Evolutionary conservation across 2,113 vertebrate genomes (phyloP).

Genomic region (Macrotis lagotis): DNA sequence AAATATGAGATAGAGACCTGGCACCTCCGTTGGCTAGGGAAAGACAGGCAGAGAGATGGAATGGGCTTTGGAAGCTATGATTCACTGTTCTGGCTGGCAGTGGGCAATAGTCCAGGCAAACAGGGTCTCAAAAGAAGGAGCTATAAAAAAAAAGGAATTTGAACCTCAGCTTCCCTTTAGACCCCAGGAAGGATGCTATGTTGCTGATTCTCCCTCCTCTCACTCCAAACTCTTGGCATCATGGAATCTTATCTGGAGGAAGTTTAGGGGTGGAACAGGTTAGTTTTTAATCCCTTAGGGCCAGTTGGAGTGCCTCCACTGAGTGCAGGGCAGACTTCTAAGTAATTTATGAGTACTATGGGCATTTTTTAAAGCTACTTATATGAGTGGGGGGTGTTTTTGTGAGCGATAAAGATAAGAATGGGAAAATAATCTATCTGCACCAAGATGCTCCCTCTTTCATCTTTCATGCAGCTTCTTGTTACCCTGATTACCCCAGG

Average conservation of each 20-base stretch:
- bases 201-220: constrained; percentile 6
- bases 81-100: not conserved
- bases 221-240: constrained; percentile 33
- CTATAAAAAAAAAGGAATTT: not conserved
- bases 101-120: not conserved
- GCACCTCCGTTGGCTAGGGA: not conserved
- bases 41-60: not conserved
- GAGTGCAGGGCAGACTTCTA: not conserved
- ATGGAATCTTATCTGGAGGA: constrained; percentile 18
- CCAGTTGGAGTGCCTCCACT: not conserved
- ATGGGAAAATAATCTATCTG: constrained; percentile 8
- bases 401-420: not conserved
- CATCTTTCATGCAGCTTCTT: not conserved
- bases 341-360: not conserved
- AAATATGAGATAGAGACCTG: not conserved
- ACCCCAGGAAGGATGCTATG: constrained; percentile 36
- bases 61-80: not conserved
- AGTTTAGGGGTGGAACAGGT: constrained; percentile 22
- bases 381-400: not conserved
- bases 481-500: not conserved
- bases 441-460: not conserved
- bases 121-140: not conserved
- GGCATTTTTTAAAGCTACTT: constrained; percentile 1
- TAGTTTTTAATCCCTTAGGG: constrained; percentile 15
- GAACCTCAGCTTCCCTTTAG: not conserved